Evolutionary conservation across 2,888 invertebrate species (phyloP).

Genomic region (Archips xylosteana): DNA sequence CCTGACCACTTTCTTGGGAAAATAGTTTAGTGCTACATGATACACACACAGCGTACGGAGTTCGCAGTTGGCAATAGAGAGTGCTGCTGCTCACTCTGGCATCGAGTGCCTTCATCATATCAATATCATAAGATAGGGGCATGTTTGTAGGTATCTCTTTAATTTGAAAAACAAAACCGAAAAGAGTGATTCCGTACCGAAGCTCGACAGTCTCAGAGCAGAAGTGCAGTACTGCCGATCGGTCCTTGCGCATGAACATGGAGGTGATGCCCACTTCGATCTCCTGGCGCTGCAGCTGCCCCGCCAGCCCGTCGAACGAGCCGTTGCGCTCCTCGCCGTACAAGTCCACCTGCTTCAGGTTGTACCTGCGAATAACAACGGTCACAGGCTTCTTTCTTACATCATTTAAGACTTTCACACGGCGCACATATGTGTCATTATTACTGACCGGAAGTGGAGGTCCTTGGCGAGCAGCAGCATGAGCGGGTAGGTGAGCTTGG

Average conservation of each 20-base stretch:
- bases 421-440: not conserved
- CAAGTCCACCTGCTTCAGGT: constrained; percentile 65
- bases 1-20: too few species aligned
- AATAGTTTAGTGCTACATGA: too few species aligned
- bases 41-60: too few species aligned
- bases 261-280: constrained; percentile 81
- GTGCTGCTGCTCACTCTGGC: too few species aligned
- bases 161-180: not conserved
- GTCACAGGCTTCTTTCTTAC: not conserved
- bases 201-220: constrained; percentile 81
- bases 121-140: too few species aligned
- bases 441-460: constrained; percentile 62
- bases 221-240: constrained; percentile 80
- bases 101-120: too few species aligned
- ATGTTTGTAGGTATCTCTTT: too few species aligned
- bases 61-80: too few species aligned
- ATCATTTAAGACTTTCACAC: too few species aligned
- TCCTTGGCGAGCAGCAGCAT: constrained; percentile 69
- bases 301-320: constrained; percentile 84
- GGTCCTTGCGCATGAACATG: constrained; percentile 85
- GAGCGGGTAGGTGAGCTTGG: constrained; percentile 72
- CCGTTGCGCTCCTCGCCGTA: constrained; percentile 86
- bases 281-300: constrained; percentile 82
- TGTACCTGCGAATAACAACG: constrained; percentile 52
- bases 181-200: constrained; percentile 47